phyloP scores from a whole-genome alignment of 2,888 invertebrate genomes.

The Amorpha juglandis region DNA sequence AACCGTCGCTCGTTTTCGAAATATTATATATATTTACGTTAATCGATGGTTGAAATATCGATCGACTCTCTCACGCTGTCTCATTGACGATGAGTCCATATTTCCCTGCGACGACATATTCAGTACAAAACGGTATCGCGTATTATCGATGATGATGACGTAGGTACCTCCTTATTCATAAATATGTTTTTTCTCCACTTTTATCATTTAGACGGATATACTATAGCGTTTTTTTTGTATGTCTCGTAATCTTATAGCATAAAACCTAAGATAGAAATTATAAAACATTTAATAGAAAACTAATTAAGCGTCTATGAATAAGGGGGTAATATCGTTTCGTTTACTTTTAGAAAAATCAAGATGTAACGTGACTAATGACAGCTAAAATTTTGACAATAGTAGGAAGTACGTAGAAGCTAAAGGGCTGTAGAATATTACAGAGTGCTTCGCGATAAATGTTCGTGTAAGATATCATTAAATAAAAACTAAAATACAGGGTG shows the following conservation, averaged over 20 bases:
- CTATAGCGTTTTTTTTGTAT: neutral
- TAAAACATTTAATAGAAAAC: neutral
- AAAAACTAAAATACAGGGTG: slow-evolving; percentile 72
- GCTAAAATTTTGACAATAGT: slow-evolving; percentile 78
- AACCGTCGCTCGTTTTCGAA: neutral
- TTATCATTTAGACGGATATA: neutral
- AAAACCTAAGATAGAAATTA: neutral
- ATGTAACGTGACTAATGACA: slow-evolving; percentile 17
- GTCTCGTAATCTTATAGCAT: neutral
- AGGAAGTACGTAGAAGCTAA: slow-evolving; percentile 77
- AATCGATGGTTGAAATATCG: neutral
- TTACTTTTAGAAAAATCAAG: neutral
- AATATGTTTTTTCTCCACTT: neutral
- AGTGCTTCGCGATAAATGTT: slow-evolving; percentile 74
- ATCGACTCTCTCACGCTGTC: neutral
- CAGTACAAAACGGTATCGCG: slow-evolving; percentile 31
- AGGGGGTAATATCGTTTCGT: neutral
- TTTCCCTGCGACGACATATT: slow-evolving; percentile 30
- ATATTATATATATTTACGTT: neutral
- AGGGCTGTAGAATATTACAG: slow-evolving; percentile 68
- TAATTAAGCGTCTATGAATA: too few relatives aligned
- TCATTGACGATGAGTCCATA: slow-evolving; percentile 22
- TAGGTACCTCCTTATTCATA: neutral
- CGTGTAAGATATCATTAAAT: slow-evolving; percentile 40
- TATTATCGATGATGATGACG: slow-evolving; percentile 8